Percentiles rank a stretch among this genome's conserved stretches.
Conservation (phyloP, 2,888 invertebrate genomes). For the Crematogaster levior region DNA sequence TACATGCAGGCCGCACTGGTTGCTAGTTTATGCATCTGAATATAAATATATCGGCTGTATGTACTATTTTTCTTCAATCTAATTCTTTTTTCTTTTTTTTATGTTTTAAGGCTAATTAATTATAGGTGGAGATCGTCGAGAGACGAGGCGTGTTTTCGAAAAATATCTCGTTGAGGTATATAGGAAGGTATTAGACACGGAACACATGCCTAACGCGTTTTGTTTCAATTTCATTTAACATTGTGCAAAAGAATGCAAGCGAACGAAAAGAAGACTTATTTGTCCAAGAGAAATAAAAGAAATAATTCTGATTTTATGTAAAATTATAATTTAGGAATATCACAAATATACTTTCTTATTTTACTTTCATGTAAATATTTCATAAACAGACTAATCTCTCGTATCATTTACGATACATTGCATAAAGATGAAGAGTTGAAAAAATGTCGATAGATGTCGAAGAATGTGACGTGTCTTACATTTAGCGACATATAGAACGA, state of each 20-base stretch:
- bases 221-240: neutral
- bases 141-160: constrained; percentile 59
- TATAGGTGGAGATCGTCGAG: constrained; percentile 63
- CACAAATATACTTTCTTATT: constrained; percentile 7
- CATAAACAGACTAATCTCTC: neutral
- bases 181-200: neutral
- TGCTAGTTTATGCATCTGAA: constrained; percentile 74
- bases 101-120: constrained; percentile 72
- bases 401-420: neutral
- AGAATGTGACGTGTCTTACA: too few species aligned
- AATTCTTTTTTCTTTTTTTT: constrained; percentile 64
- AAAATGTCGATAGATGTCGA: too few species aligned
- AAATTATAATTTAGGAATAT: neutral
- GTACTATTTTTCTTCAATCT: constrained; percentile 69
- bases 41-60: constrained; percentile 81
- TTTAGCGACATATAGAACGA: neutral
- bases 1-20: constrained; percentile 71
- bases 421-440: too few species aligned
- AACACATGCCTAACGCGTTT: neutral
- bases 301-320: neutral
- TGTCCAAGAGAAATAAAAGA: neutral
- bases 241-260: neutral
- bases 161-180: constrained; percentile 35
- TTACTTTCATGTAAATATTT: neutral
- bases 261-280: neutral